A percentile compares a stretch with the other conserved stretches of the same genome.
These are phyloP conservation scores for Epicampocera succincta DNA, from an alignment of 2,888 invertebrate species.

Conservation along the genomic window DNA sequence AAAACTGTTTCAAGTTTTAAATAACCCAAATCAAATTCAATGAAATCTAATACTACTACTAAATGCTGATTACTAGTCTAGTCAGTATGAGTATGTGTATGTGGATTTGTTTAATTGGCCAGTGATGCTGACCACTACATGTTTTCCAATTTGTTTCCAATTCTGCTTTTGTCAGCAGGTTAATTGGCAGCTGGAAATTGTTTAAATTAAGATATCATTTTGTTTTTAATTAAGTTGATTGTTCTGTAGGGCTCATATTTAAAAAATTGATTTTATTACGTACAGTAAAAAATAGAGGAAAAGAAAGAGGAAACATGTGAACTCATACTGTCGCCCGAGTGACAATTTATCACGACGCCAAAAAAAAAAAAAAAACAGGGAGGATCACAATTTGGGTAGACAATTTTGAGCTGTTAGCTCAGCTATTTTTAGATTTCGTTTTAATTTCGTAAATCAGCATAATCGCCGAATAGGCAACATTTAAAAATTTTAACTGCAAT, in stretches of 20 bases:
- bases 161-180: background rate
- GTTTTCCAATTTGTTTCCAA: background rate
- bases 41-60: conserved; percentile 6
- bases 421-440: too few species aligned
- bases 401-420: too few species aligned
- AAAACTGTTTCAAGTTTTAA: conserved; percentile 6
- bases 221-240: conserved; percentile 31
- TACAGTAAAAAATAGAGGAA: too few species aligned
- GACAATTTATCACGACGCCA: too few species aligned
- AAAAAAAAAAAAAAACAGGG: too few species aligned
- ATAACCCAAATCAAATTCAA: conserved; percentile 16
- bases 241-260: conserved; percentile 42
- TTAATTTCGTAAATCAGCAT: too few species aligned
- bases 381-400: too few species aligned
- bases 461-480: too few species aligned
- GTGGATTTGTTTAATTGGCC: background rate
- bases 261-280: conserved; percentile 5
- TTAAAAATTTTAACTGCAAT: too few species aligned
- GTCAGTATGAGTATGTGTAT: background rate
- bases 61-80: background rate
- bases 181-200: background rate
- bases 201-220: conserved; percentile 34
- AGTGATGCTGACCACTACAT: background rate
- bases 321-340: too few species aligned
- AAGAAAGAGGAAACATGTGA: background rate